phyloP scores from a whole-genome alignment of 2,888 invertebrate genomes.

The Lacanobia oleracea region DNA sequence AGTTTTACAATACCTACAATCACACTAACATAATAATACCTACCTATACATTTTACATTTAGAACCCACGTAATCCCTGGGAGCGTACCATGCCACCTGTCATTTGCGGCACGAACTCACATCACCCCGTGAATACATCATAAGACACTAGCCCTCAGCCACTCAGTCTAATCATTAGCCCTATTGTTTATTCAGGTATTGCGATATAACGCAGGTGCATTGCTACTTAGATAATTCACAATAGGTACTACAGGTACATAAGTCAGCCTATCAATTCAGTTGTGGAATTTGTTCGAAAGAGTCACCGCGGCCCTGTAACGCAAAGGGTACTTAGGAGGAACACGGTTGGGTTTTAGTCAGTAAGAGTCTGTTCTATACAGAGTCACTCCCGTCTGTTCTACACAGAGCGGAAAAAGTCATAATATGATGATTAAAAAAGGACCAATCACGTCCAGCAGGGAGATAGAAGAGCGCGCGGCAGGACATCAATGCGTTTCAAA shows the following conservation, averaged over 20 bases:
- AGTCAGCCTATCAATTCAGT: neutral
- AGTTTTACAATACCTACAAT: too few species aligned
- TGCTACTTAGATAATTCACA: neutral
- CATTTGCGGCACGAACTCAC: constrained; percentile 39
- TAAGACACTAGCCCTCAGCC: constrained; percentile 5
- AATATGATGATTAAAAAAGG: too few species aligned
- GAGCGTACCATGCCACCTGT: constrained; percentile 36
- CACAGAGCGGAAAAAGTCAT: too few species aligned
- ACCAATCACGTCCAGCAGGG: too few species aligned
- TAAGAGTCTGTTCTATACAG: too few species aligned
- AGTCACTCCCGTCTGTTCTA: too few species aligned
- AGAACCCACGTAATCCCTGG: constrained; percentile 6
- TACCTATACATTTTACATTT: neutral
- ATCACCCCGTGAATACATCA: constrained; percentile 35
- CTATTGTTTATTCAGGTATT: constrained; percentile 29
- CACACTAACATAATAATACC: neutral
- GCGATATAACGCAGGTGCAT: constrained; percentile 11
- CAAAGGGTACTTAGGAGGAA: too few species aligned
- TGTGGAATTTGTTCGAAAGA: too few species aligned
- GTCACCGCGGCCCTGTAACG: too few species aligned
- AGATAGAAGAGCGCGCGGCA: too few species aligned
- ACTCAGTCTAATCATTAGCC: constrained; percentile 11
- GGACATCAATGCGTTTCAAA: too few species aligned
- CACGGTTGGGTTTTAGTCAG: too few species aligned
- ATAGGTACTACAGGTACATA: neutral